phyloP scores from a whole-genome alignment of 2,113 vertebrate species.

The Bos taurus region ARS-UCD2.0 NC_037344.1:59890001-59890500 shows the following conservation, averaged over 20 bases:
- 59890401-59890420: background rate
- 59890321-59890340: conserved; percentile 60
- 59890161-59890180: background rate
- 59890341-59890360: background rate
- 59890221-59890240: conserved; percentile 35
- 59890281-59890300: background rate
- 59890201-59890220: conserved; percentile 16
- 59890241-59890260: conserved; percentile 32
- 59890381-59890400: rapidly evolving
- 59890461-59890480: background rate
- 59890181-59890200: background rate
- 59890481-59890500: rapidly evolving
- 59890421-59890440: background rate
- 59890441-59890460: background rate
- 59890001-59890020: conserved; percentile 77
- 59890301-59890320: conserved; percentile 57
- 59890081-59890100: conserved; percentile 42
- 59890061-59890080: conserved; percentile 58
- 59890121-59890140: conserved; percentile 28
- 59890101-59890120: background rate
- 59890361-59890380: background rate
- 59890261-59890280: conserved; percentile 52
- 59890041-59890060: conserved; percentile 56
- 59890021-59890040: conserved; percentile 66
- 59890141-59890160: background rate